phyloP scores from a whole-genome alignment of 2,113 vertebrate species.

The Ochotona princeps region DNA sequence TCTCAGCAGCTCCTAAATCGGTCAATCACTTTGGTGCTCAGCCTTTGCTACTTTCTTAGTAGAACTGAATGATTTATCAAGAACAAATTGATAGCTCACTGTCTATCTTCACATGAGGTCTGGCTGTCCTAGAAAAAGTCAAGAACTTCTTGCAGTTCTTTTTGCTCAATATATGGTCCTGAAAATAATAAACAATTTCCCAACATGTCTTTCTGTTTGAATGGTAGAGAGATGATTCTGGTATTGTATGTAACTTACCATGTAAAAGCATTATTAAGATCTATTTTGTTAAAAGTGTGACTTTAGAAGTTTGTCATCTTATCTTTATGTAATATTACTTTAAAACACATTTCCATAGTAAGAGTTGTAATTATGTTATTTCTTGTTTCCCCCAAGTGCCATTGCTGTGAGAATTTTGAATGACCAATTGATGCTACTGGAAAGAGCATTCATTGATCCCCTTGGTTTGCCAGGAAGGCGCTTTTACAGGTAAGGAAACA shows the following conservation, averaged over 20 bases:
- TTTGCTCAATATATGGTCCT: not conserved
- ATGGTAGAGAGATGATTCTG: not conserved
- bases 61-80: not conserved
- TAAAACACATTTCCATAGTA: not conserved
- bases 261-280: not conserved
- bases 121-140: not conserved
- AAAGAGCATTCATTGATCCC: conserved; percentile 95
- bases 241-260: not conserved
- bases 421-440: conserved; percentile 96
- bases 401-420: conserved; percentile 89
- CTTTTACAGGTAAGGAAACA: conserved; percentile 93
- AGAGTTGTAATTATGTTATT: not conserved
- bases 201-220: not conserved
- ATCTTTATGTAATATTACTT: conserved; percentile 46
- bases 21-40: not conserved
- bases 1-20: not conserved
- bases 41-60: not conserved
- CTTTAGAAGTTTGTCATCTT: conserved; percentile 1
- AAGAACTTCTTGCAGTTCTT: not conserved
- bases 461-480: conserved; percentile 94
- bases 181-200: not conserved
- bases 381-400: conserved; percentile 72
- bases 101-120: not conserved
- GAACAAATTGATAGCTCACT: not conserved
- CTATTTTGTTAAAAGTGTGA: not conserved